Conservation (phyloP, 2,797 vertebrate genomes). For the Erpetoichthys calabaricus region DNA sequence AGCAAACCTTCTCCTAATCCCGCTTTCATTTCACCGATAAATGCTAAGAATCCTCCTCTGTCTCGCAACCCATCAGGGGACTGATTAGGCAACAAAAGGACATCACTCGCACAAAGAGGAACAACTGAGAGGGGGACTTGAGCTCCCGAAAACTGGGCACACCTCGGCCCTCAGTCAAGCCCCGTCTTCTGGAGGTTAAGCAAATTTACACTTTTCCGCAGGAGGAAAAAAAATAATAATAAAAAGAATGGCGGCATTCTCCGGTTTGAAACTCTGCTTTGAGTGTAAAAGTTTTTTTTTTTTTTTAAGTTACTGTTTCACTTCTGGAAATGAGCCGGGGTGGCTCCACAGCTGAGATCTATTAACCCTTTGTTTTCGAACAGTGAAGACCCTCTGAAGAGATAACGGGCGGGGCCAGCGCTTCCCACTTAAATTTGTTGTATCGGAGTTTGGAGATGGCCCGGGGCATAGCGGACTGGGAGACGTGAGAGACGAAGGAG, state of each 20-base stretch:
- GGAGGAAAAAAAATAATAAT: slow-evolving; percentile 13
- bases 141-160: slow-evolving; percentile 30
- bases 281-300: background rate
- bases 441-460: slow-evolving; percentile 6
- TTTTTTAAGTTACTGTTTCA: background rate
- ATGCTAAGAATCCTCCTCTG: slow-evolving; percentile 78
- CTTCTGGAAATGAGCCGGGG: background rate
- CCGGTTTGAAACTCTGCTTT: slow-evolving; percentile 10
- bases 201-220: slow-evolving; percentile 21
- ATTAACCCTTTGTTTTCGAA: background rate
- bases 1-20: slow-evolving; percentile 78
- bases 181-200: slow-evolving; percentile 15
- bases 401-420: background rate
- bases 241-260: slow-evolving; percentile 7
- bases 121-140: slow-evolving; percentile 43
- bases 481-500: slow-evolving; percentile 8
- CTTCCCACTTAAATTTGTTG: slow-evolving; percentile 4
- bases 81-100: slow-evolving; percentile 88
- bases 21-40: slow-evolving; percentile 89
- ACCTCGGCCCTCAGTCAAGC: slow-evolving; percentile 18
- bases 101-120: slow-evolving; percentile 64
- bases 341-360: background rate
- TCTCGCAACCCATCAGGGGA: slow-evolving; percentile 76
- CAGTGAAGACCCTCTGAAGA: background rate
- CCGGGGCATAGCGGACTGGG: background rate